Base-by-base conservation (phyloP, 2,113 vertebrate species). In the Potamarius usumacintae region DNA sequence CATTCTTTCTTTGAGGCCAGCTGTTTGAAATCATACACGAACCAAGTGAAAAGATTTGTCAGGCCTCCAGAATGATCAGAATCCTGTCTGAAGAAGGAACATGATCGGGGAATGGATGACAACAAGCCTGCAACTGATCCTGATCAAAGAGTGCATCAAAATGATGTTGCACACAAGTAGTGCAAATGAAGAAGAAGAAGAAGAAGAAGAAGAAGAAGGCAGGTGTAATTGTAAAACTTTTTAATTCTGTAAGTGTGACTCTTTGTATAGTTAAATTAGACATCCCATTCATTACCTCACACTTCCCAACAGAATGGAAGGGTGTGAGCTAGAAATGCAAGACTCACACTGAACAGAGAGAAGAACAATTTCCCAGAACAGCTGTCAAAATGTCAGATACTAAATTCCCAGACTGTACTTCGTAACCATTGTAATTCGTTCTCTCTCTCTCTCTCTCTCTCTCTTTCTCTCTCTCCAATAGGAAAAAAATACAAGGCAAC, bases 361-460 rank as follows among this genome's bases (percentile, higher is more conserved):
- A 84, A 78, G 17, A 79, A 86, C 60, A 22, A 81, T 81, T 86
- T 86, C 77, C n/a, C 60, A 78, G 72, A 88, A 84, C 58, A 42
- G 81, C 82, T 79, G 72, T 84, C 82, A 79, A 88, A 88, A 79
- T 65, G 87, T 88, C 87, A 84, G 72, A 84, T 78, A 69, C 48
- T 27, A n/a, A 78, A 78, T 55, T 84, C 81, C 76, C 71, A 57
- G 27, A 67, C 52, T 27, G 7, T 78, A 81, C 60, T 86, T 34
- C 77, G 81, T 63, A 30, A 53, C 76, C 27, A 69, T 55, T 52
- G 48, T 80, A 67, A 86, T 67, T 63, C 74, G 52, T 15, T 42
- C 42, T 9, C n/a, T 52, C 55, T 82, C 77, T n/a, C 20, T 53
- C 80, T 67, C 50, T 60, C 85, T n/a, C 63, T 58, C 55, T 74